phyloP scores from a whole-genome alignment of 2,888 invertebrate species.

The Drosophila silvestris region DNA sequence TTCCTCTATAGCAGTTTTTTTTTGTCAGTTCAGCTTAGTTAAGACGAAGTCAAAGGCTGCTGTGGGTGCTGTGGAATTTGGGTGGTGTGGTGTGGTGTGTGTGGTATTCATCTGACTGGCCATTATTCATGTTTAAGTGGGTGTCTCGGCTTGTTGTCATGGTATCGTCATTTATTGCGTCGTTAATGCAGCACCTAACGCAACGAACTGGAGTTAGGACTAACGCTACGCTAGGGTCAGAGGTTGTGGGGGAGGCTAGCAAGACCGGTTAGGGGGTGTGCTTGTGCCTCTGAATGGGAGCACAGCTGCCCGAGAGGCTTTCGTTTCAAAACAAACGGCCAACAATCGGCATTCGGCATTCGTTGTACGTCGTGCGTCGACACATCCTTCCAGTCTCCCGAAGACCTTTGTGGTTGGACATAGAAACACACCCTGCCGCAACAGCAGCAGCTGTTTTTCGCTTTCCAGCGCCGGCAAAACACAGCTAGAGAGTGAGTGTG shows the following conservation, averaged over 20 bases:
- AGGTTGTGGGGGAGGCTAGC: not conserved
- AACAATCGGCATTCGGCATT: constrained; percentile 42
- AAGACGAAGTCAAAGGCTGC: constrained; percentile 25
- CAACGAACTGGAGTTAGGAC: constrained; percentile 3
- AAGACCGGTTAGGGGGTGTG: not conserved
- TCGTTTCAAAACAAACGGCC: constrained; percentile 77
- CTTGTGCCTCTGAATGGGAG: constrained; percentile 52
- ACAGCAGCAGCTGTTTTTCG: constrained; percentile 66
- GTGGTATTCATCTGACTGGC: constrained; percentile 21
- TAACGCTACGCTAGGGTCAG: not conserved
- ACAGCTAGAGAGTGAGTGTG: not conserved
- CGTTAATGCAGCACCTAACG: constrained; percentile 77
- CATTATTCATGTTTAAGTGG: constrained; percentile 78
- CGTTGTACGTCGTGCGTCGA: not conserved
- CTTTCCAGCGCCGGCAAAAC: constrained; percentile 59
- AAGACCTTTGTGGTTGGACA: constrained; percentile 53
- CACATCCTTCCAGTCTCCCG: constrained; percentile 66
- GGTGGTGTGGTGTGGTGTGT: not conserved
- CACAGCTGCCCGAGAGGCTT: constrained; percentile 63
- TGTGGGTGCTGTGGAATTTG: not conserved
- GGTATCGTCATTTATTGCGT: constrained; percentile 77
- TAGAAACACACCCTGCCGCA: constrained; percentile 58
- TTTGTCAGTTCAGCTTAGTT: constrained; percentile 8
- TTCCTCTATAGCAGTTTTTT: not conserved
- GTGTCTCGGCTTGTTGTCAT: constrained; percentile 74